Conservation (phyloP, 2,797 vertebrate species). For the Lacerta agilis region DNA sequence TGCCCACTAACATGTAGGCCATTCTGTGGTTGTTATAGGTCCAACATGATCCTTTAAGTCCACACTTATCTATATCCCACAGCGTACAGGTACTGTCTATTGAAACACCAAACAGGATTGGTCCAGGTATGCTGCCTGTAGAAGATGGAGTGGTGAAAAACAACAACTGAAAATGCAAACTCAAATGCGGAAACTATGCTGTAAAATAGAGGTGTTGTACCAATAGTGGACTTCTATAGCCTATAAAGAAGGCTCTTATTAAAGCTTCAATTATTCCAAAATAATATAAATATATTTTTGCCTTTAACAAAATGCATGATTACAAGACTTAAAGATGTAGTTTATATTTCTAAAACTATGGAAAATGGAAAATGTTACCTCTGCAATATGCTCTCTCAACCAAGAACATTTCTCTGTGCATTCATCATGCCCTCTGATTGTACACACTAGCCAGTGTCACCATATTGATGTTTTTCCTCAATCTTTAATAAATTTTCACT, state of each 20-base stretch:
- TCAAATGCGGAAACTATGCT: background rate
- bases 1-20: conserved; percentile 75
- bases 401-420: background rate
- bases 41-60: conserved; percentile 78
- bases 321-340: background rate
- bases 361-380: too few relatives aligned
- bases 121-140: conserved; percentile 82
- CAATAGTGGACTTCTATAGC: background rate
- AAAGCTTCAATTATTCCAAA: background rate
- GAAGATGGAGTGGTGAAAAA: background rate
- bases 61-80: conserved; percentile 79
- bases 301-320: background rate
- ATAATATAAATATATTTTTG: background rate
- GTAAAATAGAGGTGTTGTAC: background rate
- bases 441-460: background rate
- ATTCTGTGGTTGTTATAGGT: conserved; percentile 79
- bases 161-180: background rate
- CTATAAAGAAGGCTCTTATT: background rate
- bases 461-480: background rate
- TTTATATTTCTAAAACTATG: background rate
- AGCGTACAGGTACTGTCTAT: conserved; percentile 80
- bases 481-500: too few relatives aligned
- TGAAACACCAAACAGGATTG: conserved; percentile 79
- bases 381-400: background rate
- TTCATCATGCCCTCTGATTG: background rate